Percentiles rank a stretch among this genome's conserved stretches.
phyloP scores from a whole-genome alignment of 2,888 invertebrate species.

The Phyllotreta cruciferae region DNA sequence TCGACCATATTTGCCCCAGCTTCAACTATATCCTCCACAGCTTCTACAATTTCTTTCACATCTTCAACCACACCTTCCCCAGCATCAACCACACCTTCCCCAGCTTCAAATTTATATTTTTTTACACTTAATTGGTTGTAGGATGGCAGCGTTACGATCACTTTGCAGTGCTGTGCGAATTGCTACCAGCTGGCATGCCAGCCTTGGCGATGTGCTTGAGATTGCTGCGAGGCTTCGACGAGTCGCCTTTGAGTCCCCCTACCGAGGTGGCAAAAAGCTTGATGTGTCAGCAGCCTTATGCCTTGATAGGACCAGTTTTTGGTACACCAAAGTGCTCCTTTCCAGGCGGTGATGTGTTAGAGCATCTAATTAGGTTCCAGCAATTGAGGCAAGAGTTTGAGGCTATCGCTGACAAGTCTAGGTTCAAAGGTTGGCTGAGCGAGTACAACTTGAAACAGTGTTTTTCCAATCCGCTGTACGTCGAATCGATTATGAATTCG shows the following conservation, averaged over 20 bases:
- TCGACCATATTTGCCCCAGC: no score
- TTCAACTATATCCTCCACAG: no score
- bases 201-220: constrained; percentile 70
- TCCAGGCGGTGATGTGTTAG: constrained; percentile 55
- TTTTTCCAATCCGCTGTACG: constrained; percentile 69
- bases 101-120: background rate
- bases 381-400: constrained; percentile 63
- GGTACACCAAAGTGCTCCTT: constrained; percentile 55
- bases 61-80: no score
- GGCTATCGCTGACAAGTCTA: constrained; percentile 58
- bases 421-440: constrained; percentile 67
- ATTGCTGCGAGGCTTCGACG: constrained; percentile 54
- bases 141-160: constrained; percentile 74
- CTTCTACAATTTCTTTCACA: no score
- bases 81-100: no score
- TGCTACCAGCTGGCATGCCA: constrained; percentile 71
- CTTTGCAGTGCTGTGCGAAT: constrained; percentile 73
- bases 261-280: constrained; percentile 53
- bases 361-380: constrained; percentile 58
- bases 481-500: constrained; percentile 65
- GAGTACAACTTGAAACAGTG: constrained; percentile 71
- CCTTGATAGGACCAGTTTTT: constrained; percentile 51
- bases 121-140: constrained; percentile 43
- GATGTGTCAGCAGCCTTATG: constrained; percentile 55
- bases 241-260: constrained; percentile 64